phyloP scores from a whole-genome alignment of 2,888 invertebrate species.

The Cantharis lateralis region DNA sequence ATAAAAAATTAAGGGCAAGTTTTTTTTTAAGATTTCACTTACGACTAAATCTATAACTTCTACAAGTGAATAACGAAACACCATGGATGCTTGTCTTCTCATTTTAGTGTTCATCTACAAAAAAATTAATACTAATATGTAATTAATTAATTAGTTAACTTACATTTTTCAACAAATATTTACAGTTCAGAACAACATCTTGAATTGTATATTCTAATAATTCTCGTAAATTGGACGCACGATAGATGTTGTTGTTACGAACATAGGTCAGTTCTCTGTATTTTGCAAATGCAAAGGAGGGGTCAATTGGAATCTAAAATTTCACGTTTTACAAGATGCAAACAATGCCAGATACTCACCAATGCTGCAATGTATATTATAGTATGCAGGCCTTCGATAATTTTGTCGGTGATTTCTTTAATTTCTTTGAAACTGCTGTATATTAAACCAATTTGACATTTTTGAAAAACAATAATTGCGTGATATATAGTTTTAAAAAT shows the following conservation, averaged over 20 bases:
- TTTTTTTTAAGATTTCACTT: not conserved
- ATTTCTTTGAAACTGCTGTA: not conserved
- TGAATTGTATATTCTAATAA: constrained; percentile 56
- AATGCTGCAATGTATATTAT: not conserved
- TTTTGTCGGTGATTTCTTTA: not conserved
- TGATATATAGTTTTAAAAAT: not conserved
- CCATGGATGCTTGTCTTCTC: not conserved
- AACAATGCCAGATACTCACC: not conserved
- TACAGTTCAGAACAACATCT: not conserved
- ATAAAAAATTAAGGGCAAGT: not conserved
- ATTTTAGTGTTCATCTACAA: not conserved
- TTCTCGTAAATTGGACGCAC: constrained; percentile 78
- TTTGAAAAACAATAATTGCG: not conserved
- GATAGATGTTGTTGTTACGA: constrained; percentile 64
- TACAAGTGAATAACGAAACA: not conserved
- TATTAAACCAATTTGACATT: not conserved
- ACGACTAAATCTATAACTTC: not conserved
- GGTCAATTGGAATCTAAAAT: constrained; percentile 75
- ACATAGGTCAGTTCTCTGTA: constrained; percentile 72
- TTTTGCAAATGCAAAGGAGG: constrained; percentile 73
- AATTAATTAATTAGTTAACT: not conserved
- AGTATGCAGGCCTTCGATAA: not conserved
- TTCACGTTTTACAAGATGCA: not conserved
- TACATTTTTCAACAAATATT: not conserved
- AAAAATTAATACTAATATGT: not conserved